A percentile compares a stretch with the other conserved stretches of the same genome.
Evolutionary conservation across 37 sponge, comb jelly and placozoan genomes (phyloP).

Genomic region (Trichoplax adhaerens): DNA sequence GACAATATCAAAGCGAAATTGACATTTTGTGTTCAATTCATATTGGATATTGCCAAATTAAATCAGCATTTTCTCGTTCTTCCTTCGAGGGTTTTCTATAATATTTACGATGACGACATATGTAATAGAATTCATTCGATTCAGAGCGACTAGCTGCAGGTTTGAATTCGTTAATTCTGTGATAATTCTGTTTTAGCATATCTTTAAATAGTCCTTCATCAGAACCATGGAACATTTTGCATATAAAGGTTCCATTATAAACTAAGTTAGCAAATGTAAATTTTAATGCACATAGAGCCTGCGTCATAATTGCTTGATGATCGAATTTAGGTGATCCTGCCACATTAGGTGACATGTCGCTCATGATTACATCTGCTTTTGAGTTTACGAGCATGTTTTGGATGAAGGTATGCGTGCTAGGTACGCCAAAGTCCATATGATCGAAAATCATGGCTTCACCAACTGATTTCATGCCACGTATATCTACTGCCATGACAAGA

Average conservation of each 20-base stretch:
- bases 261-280: slow-evolving; percentile 18
- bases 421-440: slow-evolving; percentile 16
- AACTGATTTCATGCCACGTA: slow-evolving; percentile 25
- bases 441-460: slow-evolving; percentile 27
- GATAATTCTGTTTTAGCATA: slow-evolving; percentile 18
- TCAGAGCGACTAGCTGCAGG: slow-evolving; percentile 37
- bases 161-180: slow-evolving; percentile 16
- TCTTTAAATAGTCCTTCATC: slow-evolving; percentile 21
- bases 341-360: slow-evolving; percentile 84
- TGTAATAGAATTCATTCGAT: slow-evolving; percentile 36
- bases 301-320: slow-evolving; percentile 4
- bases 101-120: no score
- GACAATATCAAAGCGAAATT: no score
- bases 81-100: no score
- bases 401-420: slow-evolving; percentile 4
- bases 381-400: slow-evolving; percentile 7
- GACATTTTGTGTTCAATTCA: no score
- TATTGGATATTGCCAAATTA: no score
- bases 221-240: slow-evolving; percentile 43
- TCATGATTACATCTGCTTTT: slow-evolving; percentile 47
- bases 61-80: no score
- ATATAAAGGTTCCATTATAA: slow-evolving; percentile 30
- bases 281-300: slow-evolving; percentile 33
- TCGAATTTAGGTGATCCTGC: slow-evolving; percentile 41
- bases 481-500: slow-evolving; percentile 36